Evolutionary conservation across 2,888 invertebrate species (phyloP), one percentile per base, ranked within the genome.

Genomic region (Pardosa pseudoannulata): DNA sequence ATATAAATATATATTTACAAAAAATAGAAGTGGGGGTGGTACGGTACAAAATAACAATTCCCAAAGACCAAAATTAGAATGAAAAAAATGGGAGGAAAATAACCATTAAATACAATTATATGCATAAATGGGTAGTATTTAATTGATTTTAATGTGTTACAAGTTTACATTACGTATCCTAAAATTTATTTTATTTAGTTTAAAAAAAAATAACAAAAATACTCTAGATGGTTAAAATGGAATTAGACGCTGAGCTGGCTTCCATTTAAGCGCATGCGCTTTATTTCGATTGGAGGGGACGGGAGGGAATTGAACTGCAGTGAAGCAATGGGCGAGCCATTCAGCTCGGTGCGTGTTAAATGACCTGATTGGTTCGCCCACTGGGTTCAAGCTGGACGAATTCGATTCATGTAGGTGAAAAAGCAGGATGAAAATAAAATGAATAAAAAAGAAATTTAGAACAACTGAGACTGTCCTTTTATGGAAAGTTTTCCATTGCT

Each of bases 341-440:
- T 80, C 73, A 73, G 71, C 50, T 19, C 9, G 27, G 29, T 65
- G 39, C 65, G 36, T 65, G 29, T 31, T 16, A 32, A 56, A 56
- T 56, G 56, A 32, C 16, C 29, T 28, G 50, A 81, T 75, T 74
- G 74, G 75, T 32, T 81, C 74, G 75, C 74, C 81, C 75, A 74
- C 74, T 29, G 70, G 68, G 46, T 46, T 46, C 46, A 46, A 46
- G 46, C 46, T 46, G 9, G 36, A 36, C 36, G 9, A 36, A 46
- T 46, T 46, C 46, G 46, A 46, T 46, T 46, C 46, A 46, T 46
- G 46, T 46, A 46, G 46, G 46, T 46, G 46, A 16, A 46, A 16
- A 16, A 16, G 16, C 16, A 16, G 16, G 16, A 46, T 16, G 16
- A 46, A 46, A n/a, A n/a, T n/a, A n/a, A n/a, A n/a, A n/a, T n/a